Percentiles rank a stretch among this genome's conserved stretches.
Conservation (phyloP, 2,797 vertebrate species). For the Pitangus sulphuratus region DNA sequence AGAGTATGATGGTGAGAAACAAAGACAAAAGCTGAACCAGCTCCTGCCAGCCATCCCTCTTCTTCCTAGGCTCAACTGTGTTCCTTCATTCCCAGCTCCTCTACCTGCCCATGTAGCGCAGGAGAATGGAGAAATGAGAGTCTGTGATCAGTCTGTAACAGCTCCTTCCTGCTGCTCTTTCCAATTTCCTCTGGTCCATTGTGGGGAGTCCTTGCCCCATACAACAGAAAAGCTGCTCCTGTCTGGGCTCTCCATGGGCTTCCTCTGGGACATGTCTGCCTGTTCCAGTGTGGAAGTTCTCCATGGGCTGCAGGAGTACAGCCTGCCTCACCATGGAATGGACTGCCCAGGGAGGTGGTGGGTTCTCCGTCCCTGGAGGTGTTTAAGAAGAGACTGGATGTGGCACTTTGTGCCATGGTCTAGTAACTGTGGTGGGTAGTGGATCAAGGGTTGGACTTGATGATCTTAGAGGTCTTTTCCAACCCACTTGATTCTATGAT, state of each 20-base stretch:
- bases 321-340: not conserved
- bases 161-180: not conserved
- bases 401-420: too few relatives aligned
- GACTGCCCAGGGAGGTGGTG: too few relatives aligned
- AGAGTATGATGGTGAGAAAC: not conserved
- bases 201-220: not conserved
- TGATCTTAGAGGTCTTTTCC: too few relatives aligned
- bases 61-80: not conserved
- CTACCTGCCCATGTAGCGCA: accelerated
- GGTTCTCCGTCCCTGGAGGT: too few relatives aligned
- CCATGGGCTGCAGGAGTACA: too few relatives aligned
- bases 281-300: not conserved
- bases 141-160: accelerated
- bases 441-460: too few relatives aligned
- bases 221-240: not conserved
- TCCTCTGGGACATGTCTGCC: not conserved
- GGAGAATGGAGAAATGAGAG: not conserved
- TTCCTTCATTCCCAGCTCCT: not conserved
- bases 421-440: too few relatives aligned
- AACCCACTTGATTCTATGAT: too few relatives aligned
- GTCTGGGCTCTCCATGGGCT: not conserved
- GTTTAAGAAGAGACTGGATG: too few relatives aligned
- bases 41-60: not conserved
- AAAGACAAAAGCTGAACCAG: not conserved
- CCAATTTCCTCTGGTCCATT: not conserved